Conservation (phyloP, 2,797 vertebrate genomes). For the Alca torda region DNA sequence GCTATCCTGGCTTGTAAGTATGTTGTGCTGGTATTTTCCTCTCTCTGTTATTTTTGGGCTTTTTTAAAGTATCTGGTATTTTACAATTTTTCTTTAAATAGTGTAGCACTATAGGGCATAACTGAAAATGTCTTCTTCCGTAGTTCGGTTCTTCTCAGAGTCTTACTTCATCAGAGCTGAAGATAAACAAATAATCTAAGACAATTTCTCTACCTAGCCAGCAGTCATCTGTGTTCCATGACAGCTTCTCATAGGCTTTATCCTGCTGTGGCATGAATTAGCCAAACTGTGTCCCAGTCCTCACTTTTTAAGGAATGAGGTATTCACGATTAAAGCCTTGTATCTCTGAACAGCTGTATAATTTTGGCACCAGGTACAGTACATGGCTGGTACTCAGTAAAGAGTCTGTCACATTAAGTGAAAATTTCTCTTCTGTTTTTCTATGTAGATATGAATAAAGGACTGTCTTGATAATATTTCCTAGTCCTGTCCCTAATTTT, state of each 20-base stretch:
- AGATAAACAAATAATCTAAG: background rate
- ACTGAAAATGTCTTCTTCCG: background rate
- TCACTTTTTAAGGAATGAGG: background rate
- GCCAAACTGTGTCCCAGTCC: background rate
- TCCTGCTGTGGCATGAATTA: background rate
- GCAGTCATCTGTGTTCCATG: background rate
- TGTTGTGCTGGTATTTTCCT: background rate
- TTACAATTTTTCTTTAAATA: background rate
- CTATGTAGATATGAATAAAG: background rate
- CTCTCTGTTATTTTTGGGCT: background rate
- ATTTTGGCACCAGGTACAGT: background rate
- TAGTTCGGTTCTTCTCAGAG: constrained; percentile 25
- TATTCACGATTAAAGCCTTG: background rate
- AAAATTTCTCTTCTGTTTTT: background rate
- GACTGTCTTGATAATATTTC: background rate
- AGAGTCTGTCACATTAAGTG: background rate
- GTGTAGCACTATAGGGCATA: background rate
- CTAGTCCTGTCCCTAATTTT: background rate
- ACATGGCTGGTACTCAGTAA: background rate
- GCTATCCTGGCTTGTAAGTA: background rate
- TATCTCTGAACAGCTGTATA: background rate
- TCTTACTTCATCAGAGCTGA: constrained; percentile 24
- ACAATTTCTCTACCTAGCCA: background rate
- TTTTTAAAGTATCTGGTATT: background rate
- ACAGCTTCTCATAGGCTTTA: background rate